These are phyloP conservation scores for Tribolium madens DNA, from an alignment of 1,140 invertebrate genomes.

Conservation along the genomic window DNA sequence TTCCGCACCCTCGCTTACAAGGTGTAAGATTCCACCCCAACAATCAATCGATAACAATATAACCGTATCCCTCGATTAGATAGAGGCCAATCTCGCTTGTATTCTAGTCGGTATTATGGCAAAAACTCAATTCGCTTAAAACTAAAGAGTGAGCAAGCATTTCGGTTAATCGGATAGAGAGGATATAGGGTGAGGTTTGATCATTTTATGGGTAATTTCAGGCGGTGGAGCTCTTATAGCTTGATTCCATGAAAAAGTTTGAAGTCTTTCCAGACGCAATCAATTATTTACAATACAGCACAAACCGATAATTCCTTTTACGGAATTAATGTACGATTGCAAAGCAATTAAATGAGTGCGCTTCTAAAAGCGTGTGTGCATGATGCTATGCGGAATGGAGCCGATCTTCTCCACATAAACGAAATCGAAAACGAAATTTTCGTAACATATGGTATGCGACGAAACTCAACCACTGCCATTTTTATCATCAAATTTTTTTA, in stretches of 20 bases:
- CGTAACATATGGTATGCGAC: not conserved
- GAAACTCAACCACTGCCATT: not conserved
- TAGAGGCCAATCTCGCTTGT: constrained; percentile 3
- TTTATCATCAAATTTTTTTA: not conserved
- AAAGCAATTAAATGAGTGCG: not conserved
- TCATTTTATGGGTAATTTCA: constrained; percentile 46
- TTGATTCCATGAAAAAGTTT: constrained; percentile 21
- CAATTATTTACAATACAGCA: not conserved
- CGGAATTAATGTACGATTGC: constrained; percentile 19
- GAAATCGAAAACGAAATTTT: not conserved
- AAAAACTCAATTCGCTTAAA: constrained; percentile 52
- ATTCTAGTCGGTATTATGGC: constrained; percentile 9
- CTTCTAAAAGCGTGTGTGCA: constrained; percentile 10
- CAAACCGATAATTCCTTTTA: constrained; percentile 12
- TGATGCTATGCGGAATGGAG: constrained; percentile 2
- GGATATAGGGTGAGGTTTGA: constrained; percentile 29
- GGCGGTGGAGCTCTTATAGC: constrained; percentile 25
- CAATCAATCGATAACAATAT: constrained; percentile 61
- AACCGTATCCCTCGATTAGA: constrained; percentile 23
- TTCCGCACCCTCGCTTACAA: constrained; percentile 61
- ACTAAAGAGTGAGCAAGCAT: constrained; percentile 35
- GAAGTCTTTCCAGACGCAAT: not conserved
- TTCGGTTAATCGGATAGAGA: constrained; percentile 32
- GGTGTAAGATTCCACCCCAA: constrained; percentile 60
- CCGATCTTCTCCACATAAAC: not conserved